Evolutionary conservation across 2,888 invertebrate genomes (phyloP).

Genomic region (Luperina nickerlii): DNA sequence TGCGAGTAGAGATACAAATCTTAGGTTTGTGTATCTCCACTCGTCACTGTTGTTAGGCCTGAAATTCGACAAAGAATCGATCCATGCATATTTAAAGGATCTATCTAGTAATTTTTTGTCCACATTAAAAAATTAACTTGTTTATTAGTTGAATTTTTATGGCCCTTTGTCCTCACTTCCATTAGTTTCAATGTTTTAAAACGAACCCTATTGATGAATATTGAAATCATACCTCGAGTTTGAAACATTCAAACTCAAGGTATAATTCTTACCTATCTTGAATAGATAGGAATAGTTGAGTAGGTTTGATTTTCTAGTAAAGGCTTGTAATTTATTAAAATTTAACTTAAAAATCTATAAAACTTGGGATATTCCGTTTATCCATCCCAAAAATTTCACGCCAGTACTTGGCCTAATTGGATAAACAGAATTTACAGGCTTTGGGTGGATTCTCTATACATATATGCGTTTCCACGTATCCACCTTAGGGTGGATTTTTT

Average conservation of each 20-base stretch:
- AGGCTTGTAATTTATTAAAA: not conserved
- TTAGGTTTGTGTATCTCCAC: not conserved
- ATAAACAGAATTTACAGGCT: not conserved
- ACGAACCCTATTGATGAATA: not conserved
- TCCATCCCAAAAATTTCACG: not conserved
- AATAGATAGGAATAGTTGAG: not conserved
- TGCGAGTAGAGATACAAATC: not conserved
- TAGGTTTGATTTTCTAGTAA: not conserved
- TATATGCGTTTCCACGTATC: not conserved
- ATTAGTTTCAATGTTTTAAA: not conserved
- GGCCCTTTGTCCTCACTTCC: not conserved
- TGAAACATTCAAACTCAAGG: not conserved
- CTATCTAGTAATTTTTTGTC: not conserved
- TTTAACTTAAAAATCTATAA: not conserved
- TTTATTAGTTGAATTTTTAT: not conserved
- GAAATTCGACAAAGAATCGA: not conserved
- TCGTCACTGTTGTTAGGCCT: not conserved
- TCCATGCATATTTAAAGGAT: not conserved
- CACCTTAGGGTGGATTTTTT: not conserved
- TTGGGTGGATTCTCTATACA: too few species aligned
- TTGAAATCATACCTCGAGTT: not conserved
- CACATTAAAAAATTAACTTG: not conserved
- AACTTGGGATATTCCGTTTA: not conserved
- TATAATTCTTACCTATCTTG: not conserved
- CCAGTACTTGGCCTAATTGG: not conserved